A percentile compares a stretch with the other conserved stretches of the same genome.
Evolutionary conservation across 2,888 invertebrate species (phyloP).

Genomic region (Meganola albula): DNA sequence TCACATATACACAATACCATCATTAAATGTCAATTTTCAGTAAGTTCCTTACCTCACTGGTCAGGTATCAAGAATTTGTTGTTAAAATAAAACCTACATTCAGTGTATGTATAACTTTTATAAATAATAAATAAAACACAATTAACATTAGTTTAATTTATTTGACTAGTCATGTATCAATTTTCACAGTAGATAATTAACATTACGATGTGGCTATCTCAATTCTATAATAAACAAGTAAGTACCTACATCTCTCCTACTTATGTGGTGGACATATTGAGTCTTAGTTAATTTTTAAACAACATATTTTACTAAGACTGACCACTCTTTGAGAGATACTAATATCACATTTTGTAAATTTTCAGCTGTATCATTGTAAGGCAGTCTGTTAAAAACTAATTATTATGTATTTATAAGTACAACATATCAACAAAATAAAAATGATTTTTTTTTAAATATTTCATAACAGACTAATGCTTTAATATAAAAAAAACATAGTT

Average conservation of each 20-base stretch:
- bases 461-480: background rate
- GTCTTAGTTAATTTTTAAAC: background rate
- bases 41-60: too few species aligned
- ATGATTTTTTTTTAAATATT: background rate
- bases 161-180: constrained; percentile 65
- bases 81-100: too few species aligned
- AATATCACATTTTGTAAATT: constrained; percentile 26
- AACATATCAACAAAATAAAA: background rate
- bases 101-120: too few species aligned
- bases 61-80: too few species aligned
- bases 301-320: background rate
- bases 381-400: too few species aligned
- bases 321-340: constrained; percentile 19
- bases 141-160: constrained; percentile 30
- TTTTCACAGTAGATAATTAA: constrained; percentile 30
- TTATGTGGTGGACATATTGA: constrained; percentile 7
- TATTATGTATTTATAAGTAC: too few species aligned
- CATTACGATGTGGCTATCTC: constrained; percentile 17
- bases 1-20: too few species aligned
- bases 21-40: too few species aligned
- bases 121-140: too few species aligned
- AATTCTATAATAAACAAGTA: constrained; percentile 22
- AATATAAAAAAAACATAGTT: background rate
- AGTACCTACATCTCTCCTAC: constrained; percentile 17
- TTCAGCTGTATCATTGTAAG: too few species aligned